A percentile compares a stretch with the other conserved stretches of the same genome.
Evolutionary conservation across 2,113 vertebrate species (phyloP).

Genomic region (Centropristis striata): DNA sequence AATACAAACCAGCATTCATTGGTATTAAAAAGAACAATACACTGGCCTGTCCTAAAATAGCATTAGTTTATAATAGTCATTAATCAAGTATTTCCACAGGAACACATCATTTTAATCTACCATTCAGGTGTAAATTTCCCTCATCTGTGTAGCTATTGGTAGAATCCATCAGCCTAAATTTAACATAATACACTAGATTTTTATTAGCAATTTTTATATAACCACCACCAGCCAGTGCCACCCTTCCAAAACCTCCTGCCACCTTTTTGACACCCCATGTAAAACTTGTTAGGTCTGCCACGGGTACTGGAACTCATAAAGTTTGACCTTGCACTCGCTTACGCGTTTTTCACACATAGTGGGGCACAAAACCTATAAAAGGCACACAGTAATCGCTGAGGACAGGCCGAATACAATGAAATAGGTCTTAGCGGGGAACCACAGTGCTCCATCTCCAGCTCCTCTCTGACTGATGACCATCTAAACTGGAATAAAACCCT

Average conservation of each 20-base stretch:
- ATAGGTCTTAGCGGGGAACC: constrained; percentile 82
- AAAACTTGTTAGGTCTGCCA: neutral
- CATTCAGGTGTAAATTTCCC: neutral
- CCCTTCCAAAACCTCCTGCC: neutral
- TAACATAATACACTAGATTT: neutral
- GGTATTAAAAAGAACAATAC: neutral
- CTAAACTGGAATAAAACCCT: constrained; percentile 93
- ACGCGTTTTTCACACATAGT: constrained; percentile 89
- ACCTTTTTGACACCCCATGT: neutral
- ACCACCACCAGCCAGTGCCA: neutral
- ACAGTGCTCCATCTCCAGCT: constrained; percentile 25
- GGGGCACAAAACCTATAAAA: constrained; percentile 92
- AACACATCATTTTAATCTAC: neutral
- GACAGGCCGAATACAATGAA: constrained; percentile 88
- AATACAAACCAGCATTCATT: neutral
- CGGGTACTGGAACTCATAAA: constrained; percentile 60
- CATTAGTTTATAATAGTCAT: neutral
- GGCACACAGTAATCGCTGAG: constrained; percentile 86
- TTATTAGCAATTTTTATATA: neutral
- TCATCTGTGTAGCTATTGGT: neutral
- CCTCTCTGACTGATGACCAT: constrained; percentile 90
- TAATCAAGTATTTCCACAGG: neutral
- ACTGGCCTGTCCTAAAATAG: neutral
- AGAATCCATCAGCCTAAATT: neutral
- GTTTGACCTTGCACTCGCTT: constrained; percentile 89